Conservation (phyloP, 1,140 invertebrate species). For the Rhagoletis zephyria region DNA sequence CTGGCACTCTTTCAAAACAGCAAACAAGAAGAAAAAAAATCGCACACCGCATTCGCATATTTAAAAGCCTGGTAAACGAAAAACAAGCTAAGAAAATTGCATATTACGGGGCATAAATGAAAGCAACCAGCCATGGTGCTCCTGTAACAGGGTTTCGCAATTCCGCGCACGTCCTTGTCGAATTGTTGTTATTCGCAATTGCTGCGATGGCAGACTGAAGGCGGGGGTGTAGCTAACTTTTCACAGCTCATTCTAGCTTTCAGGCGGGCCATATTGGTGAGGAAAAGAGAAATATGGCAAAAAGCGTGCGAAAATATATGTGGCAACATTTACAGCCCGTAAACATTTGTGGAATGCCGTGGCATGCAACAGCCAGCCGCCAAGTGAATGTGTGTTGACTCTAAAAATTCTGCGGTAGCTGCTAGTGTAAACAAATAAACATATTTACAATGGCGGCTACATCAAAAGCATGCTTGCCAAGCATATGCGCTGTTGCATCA, state of each 20-base stretch:
- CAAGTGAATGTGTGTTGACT: not conserved
- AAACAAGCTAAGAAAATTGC: no score
- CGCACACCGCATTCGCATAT: no score
- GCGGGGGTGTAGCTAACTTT: not conserved
- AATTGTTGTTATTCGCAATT: not conserved
- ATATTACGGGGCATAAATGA: no score
- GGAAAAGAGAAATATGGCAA: not conserved
- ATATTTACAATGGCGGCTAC: no score
- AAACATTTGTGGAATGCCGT: not conserved
- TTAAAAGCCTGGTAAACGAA: no score
- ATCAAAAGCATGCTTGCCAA: no score
- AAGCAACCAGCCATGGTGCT: not conserved
- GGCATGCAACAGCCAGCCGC: not conserved
- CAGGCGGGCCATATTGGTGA: not conserved
- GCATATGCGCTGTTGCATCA: not conserved
- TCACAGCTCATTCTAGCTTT: not conserved
- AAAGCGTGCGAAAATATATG: not conserved
- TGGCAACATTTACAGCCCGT: not conserved
- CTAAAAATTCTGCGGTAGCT: not conserved
- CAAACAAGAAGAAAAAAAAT: not conserved
- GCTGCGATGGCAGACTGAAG: no score
- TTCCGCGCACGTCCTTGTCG: not conserved
- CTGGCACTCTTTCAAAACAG: not conserved
- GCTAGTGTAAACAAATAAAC: no score
- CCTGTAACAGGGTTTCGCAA: not conserved